phyloP scores from a whole-genome alignment of 2,113 vertebrate genomes.

The Leuciscus idus region DNA sequence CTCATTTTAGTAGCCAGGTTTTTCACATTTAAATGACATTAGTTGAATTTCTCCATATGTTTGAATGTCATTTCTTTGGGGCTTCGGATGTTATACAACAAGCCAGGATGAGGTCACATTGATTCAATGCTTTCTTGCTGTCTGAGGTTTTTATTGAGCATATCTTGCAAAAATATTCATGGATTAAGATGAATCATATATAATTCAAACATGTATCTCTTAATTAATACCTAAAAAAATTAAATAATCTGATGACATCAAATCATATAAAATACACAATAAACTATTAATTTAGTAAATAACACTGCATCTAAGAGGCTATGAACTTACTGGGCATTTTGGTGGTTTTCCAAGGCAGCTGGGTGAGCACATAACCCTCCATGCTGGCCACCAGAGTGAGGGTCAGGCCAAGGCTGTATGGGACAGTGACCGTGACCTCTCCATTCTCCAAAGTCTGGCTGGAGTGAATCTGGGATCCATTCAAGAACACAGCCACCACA shows the following conservation, averaged over 20 bases:
- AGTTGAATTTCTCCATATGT: background rate
- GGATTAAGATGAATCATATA: background rate
- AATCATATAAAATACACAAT: conserved; percentile 6
- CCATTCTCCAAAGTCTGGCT: conserved; percentile 78
- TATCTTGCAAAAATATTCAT: background rate
- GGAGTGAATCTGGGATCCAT: conserved; percentile 83
- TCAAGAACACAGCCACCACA: conserved; percentile 84
- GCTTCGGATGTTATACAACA: background rate
- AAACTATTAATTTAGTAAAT: background rate
- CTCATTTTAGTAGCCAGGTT: background rate
- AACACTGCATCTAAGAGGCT: background rate
- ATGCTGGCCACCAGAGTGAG: conserved; percentile 86
- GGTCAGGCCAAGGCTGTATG: conserved; percentile 79
- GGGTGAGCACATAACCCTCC: conserved; percentile 86
- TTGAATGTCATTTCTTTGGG: background rate
- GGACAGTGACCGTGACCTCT: conserved; percentile 83
- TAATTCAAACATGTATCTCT: background rate
- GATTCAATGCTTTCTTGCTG: background rate
- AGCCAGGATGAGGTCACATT: background rate
- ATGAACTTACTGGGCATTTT: conserved; percentile 87
- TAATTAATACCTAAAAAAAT: background rate
- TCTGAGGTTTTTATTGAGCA: background rate
- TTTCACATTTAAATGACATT: background rate
- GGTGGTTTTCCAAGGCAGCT: conserved; percentile 87
- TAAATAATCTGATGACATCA: background rate